Evolutionary conservation across 2,113 vertebrate species (phyloP), one percentile per base, ranked within the genome.

Genomic region (Parus major): DNA sequence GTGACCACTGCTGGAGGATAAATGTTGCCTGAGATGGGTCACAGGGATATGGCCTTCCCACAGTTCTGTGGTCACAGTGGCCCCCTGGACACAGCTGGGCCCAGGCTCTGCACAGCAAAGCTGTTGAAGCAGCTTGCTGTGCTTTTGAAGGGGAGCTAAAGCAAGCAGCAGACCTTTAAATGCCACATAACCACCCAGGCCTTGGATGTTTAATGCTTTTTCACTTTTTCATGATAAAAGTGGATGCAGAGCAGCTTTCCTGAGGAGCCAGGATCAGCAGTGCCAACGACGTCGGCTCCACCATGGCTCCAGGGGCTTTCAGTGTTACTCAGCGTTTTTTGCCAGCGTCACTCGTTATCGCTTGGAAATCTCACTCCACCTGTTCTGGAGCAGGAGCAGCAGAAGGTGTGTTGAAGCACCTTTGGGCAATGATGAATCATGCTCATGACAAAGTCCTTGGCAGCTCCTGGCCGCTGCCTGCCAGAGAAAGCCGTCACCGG

Each of bases 401-500:
- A 90, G 71, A 70, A 95, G 91, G 86, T 90, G 86, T 86, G 90
- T 36, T 61, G 42, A 12, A 13, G 87, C 16, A 20, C 84, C 92
- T 95, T 86, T 29, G 70, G 90, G 81, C 27, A 5, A 39, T 3
- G 7, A 44, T 93, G 93, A 91, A 60, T 96, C 92, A 76, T 4
- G 19, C 31, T 75, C 35, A 0, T 19, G 69, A 63, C 33, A 1
- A 33, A 15, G 35, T 76, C 66, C 53, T 52, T 39, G 63, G 88
- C 90, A 79, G 49, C 47, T 93, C 61, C 47, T 28, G 64, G 61
- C 50, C 2, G 3, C 61, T 63, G 83, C 71, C 57, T 77, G 50
- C 50, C 50, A 33, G 22, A 46, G n/a, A 57, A 61, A 50, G 33
- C 42, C 1, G 1, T 9, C 0, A 5, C 76, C 0, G 0, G 57